These are phyloP conservation scores for Molossus alvarezi DNA, from an alignment of 2,797 vertebrate genomes.

Conservation along the genomic window DNA sequence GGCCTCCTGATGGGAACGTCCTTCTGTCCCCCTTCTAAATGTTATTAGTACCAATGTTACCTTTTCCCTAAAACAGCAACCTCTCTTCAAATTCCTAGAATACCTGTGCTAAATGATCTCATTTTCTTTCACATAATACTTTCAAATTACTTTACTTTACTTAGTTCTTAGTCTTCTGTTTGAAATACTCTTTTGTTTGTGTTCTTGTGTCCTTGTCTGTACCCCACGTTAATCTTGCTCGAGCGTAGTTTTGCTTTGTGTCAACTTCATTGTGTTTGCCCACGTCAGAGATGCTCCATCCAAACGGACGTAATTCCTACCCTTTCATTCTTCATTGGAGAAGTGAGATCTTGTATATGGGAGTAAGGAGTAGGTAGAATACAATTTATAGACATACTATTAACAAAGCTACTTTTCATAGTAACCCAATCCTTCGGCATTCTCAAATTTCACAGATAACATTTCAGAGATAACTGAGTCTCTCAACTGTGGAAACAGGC, in stretches of 20 bases:
- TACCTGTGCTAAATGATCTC: neutral
- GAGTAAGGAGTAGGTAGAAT: neutral
- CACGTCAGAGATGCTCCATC: neutral
- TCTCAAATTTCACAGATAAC: neutral
- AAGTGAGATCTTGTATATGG: neutral
- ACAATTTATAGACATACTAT: neutral
- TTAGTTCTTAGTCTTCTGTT: neutral
- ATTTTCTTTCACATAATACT: neutral
- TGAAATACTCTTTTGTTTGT: neutral
- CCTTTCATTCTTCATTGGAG: neutral
- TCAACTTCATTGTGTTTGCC: neutral
- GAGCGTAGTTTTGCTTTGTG: neutral
- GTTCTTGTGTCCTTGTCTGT: neutral
- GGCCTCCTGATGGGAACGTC: neutral
- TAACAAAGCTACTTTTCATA: neutral
- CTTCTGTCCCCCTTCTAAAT: neutral
- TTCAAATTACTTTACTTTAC: neutral
- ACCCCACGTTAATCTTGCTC: neutral
- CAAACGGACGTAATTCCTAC: neutral
- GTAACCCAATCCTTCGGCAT: neutral
- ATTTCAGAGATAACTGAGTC: neutral
- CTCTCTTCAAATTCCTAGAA: conserved; percentile 1
- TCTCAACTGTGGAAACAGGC: neutral
- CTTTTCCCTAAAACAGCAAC: neutral
- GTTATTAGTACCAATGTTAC: neutral